Conservation (phyloP, 1,140 invertebrate species). For the Caenorhabditis latens region DNA sequence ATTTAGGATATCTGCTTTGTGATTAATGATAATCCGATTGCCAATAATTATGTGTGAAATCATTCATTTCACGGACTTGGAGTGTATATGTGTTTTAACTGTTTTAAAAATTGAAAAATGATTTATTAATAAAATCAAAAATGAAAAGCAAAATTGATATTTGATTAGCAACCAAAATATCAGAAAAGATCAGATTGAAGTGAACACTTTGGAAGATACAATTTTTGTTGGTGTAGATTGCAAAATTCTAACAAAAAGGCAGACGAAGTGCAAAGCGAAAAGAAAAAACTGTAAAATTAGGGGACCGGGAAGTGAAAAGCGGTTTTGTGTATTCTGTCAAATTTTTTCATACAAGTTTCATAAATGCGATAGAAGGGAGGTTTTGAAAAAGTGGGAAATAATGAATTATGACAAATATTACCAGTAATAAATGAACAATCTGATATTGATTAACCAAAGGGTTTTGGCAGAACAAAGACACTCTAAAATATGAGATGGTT, state of each 20-base stretch:
- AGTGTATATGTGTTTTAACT: no score
- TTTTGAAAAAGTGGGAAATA: neutral
- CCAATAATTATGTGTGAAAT: neutral
- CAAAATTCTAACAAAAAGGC: conserved; percentile 26
- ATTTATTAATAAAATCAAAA: neutral
- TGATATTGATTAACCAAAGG: conserved; percentile 51
- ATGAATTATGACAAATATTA: conserved; percentile 32
- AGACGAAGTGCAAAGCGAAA: conserved; percentile 19
- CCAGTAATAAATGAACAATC: conserved; percentile 38
- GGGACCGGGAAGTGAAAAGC: neutral
- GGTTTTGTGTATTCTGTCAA: neutral
- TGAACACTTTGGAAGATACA: conserved; percentile 52
- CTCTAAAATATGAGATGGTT: conserved; percentile 53
- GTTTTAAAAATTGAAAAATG: neutral
- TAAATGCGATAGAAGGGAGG: neutral
- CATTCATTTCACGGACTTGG: neutral
- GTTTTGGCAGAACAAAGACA: conserved; percentile 20
- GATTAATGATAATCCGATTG: conserved; percentile 42
- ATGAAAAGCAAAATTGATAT: conserved; percentile 25
- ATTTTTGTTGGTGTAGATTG: conserved; percentile 30
- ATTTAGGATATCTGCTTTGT: conserved; percentile 15
- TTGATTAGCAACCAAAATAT: neutral
- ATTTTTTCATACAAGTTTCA: conserved; percentile 51
- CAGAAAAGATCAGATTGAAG: conserved; percentile 42
- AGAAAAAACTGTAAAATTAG: neutral